Percentiles rank a stretch among this genome's conserved stretches.
Evolutionary conservation across 2,113 vertebrate species (phyloP).

Genomic region (Mugil cephalus): DNA sequence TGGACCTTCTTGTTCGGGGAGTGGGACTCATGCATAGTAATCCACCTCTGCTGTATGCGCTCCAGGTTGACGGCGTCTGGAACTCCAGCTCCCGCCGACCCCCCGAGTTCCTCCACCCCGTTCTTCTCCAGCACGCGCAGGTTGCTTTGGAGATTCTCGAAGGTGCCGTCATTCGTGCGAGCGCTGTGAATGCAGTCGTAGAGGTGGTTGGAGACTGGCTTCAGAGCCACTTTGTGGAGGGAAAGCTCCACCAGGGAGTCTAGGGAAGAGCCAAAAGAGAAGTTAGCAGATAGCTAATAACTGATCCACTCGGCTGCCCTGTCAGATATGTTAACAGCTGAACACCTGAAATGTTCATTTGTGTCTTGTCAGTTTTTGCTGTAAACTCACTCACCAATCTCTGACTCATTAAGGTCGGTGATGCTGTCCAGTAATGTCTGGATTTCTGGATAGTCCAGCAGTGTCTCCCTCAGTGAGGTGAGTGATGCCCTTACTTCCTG

Average conservation of each 20-base stretch:
- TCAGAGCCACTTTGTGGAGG: conserved; percentile 88
- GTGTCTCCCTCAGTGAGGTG: conserved; percentile 81
- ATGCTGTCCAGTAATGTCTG: conserved; percentile 79
- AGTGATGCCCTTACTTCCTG: conserved; percentile 88
- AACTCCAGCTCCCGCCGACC: conserved; percentile 71
- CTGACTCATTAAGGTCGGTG: conserved; percentile 73
- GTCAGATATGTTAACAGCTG: not conserved
- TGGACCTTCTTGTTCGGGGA: conserved; percentile 89
- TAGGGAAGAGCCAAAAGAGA: conserved; percentile 44
- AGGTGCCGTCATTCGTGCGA: conserved; percentile 68
- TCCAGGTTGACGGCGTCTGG: conserved; percentile 81
- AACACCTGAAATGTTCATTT: not conserved
- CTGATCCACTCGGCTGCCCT: not conserved
- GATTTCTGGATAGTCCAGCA: conserved; percentile 84
- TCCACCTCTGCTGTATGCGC: conserved; percentile 85
- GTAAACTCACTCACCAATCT: conserved; percentile 76
- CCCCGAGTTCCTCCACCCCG: conserved; percentile 76
- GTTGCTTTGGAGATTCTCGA: conserved; percentile 73
- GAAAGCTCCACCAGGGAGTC: conserved; percentile 86
- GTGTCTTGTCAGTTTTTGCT: too few species aligned
- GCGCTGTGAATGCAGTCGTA: conserved; percentile 82
- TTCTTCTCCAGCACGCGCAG: conserved; percentile 66
- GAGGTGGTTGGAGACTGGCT: conserved; percentile 82
- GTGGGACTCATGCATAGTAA: conserved; percentile 84
- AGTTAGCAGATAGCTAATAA: not conserved